Evolutionary conservation across 2,888 invertebrate species (phyloP).

Genomic region (Pristionchus fissidentatus): DNA sequence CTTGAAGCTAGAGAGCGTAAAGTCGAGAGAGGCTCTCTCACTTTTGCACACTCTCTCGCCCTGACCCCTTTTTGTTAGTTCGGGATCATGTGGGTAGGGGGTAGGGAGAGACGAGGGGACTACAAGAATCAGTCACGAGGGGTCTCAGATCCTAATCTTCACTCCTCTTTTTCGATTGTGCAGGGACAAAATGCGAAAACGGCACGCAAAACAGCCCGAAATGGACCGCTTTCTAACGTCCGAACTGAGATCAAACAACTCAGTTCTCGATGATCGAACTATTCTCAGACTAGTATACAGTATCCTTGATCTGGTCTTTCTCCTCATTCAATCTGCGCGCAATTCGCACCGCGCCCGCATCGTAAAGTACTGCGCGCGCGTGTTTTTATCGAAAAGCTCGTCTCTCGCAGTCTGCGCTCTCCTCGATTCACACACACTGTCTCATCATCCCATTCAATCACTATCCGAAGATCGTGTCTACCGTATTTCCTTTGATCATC

Average conservation of each 20-base stretch:
- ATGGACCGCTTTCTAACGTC: too few relatives aligned
- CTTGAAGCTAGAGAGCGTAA: not conserved
- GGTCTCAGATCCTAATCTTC: not conserved
- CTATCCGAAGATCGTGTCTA: not conserved
- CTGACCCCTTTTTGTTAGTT: too few relatives aligned
- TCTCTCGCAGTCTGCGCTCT: constrained; percentile 11
- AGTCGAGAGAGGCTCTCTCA: not conserved
- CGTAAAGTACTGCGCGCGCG: not conserved
- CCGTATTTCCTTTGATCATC: constrained; percentile 21
- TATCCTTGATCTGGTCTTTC: not conserved
- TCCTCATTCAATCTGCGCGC: not conserved
- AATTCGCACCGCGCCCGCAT: constrained; percentile 15
- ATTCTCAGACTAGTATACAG: too few relatives aligned
- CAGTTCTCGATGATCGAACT: constrained; percentile 6
- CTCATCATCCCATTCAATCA: not conserved
- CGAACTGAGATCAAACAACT: not conserved
- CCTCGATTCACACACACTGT: not conserved
- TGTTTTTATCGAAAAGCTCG: constrained; percentile 9
- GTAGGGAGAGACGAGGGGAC: not conserved
- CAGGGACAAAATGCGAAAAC: too few relatives aligned
- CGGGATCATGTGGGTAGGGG: too few relatives aligned
- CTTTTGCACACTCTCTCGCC: too few relatives aligned
- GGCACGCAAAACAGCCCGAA: too few relatives aligned
- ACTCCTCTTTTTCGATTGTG: not conserved
- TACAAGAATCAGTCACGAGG: not conserved